Evolutionary conservation across 2,888 invertebrate species (phyloP).

Genomic region (Myopa testacea): DNA sequence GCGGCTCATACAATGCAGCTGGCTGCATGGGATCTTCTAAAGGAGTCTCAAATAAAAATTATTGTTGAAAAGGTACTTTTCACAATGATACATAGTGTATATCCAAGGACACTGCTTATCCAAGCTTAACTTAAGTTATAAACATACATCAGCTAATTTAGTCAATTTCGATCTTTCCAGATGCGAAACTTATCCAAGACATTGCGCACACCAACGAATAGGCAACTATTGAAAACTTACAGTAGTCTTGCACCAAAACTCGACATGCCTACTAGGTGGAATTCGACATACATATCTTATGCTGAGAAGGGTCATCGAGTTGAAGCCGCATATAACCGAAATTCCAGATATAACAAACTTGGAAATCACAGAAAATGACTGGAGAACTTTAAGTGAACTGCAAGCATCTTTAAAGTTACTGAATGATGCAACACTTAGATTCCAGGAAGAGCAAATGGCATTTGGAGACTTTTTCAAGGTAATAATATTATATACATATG

Average conservation of each 20-base stretch:
- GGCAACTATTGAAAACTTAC: neutral
- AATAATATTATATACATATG: neutral
- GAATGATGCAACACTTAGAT: neutral
- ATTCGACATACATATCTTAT: constrained; percentile 2
- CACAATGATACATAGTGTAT: neutral
- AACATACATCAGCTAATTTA: neutral
- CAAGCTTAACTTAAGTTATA: neutral
- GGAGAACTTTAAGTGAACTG: neutral
- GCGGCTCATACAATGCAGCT: constrained; percentile 17
- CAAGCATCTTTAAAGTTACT: neutral
- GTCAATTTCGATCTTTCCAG: neutral
- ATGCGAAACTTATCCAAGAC: neutral
- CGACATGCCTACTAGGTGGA: constrained; percentile 6
- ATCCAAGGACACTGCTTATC: neutral
- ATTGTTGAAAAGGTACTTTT: constrained; percentile 12
- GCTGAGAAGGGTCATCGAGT: neutral
- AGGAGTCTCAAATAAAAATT: neutral
- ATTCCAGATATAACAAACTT: neutral
- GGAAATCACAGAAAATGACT: neutral
- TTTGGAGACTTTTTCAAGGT: constrained; percentile 4
- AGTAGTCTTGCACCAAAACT: neutral
- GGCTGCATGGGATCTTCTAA: neutral
- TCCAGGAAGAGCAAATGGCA: neutral
- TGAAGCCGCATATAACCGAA: neutral
- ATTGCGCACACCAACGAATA: constrained; percentile 4